Evolutionary conservation across 2,888 invertebrate species (phyloP).

Genomic region (Andrena flavipes): DNA sequence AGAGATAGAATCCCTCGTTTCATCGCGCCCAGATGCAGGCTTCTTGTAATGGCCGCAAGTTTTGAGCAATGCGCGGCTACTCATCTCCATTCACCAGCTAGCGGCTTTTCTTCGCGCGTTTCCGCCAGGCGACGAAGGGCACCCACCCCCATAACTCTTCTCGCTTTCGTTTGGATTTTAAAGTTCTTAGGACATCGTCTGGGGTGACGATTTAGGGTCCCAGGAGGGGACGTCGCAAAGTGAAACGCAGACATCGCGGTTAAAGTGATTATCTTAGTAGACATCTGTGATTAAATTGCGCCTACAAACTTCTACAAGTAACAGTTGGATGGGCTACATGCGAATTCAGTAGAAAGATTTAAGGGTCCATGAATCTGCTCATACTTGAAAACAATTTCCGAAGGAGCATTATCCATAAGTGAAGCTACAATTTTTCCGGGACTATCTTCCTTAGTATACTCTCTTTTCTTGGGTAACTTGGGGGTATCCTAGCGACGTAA

Average conservation of each 20-base stretch:
- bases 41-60: conserved; percentile 76
- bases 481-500: background rate
- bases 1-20: conserved; percentile 49
- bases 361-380: too few species aligned
- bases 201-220: conserved; percentile 34
- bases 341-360: too few species aligned
- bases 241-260: background rate
- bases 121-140: conserved; percentile 32
- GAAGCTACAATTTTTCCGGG: background rate
- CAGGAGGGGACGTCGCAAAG: background rate
- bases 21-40: conserved; percentile 46
- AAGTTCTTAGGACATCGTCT: conserved; percentile 73
- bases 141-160: conserved; percentile 34
- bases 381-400: background rate
- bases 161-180: conserved; percentile 53
- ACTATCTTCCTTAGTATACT: background rate
- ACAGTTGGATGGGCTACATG: too few species aligned
- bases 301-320: too few species aligned
- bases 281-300: too few species aligned
- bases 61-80: conserved; percentile 76
- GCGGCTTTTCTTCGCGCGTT: conserved; percentile 33
- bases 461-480: background rate
- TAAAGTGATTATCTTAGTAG: too few species aligned
- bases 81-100: conserved; percentile 48
- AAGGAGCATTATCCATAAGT: background rate